Conservation (phyloP, 2,888 invertebrate genomes). For the Heliconius erato region DNA sequence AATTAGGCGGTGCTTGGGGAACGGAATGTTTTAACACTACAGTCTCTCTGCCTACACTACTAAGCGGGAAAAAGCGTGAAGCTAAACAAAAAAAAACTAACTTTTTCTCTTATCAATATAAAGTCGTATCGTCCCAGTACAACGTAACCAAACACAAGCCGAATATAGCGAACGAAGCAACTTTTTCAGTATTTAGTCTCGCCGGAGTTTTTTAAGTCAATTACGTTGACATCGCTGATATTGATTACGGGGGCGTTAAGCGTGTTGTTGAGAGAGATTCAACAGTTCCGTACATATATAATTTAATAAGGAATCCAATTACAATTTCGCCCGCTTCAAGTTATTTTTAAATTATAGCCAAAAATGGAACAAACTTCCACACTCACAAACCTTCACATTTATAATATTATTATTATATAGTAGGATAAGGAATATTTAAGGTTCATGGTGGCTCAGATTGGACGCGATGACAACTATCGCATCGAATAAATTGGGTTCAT, state of each 20-base stretch:
- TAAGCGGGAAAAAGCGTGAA: background rate
- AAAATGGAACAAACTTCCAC: background rate
- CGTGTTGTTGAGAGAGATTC: conserved; percentile 27
- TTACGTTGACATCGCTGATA: conserved; percentile 61
- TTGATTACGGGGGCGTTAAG: conserved; percentile 57
- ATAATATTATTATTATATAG: background rate
- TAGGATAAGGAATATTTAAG: too few relatives aligned
- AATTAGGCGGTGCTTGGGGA: background rate
- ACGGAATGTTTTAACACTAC: too few relatives aligned
- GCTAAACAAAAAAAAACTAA: background rate
- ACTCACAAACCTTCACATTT: background rate
- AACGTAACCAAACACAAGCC: conserved; percentile 1
- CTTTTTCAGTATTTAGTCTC: conserved; percentile 63
- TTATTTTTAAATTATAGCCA: background rate
- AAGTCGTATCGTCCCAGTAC: conserved; percentile 26
- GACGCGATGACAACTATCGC: too few relatives aligned
- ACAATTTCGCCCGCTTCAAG: background rate
- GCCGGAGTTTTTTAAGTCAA: conserved; percentile 63
- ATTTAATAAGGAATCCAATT: background rate
- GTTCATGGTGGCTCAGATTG: too few relatives aligned
- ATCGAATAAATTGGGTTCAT: background rate
- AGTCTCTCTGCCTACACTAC: too few relatives aligned
- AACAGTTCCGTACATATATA: conserved; percentile 4
- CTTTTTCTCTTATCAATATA: background rate
- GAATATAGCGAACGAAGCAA: conserved; percentile 49